Percentiles rank a stretch among this genome's conserved stretches.
phyloP scores from a whole-genome alignment of 2,797 vertebrate genomes.

The Chaunax sp. region DNA sequence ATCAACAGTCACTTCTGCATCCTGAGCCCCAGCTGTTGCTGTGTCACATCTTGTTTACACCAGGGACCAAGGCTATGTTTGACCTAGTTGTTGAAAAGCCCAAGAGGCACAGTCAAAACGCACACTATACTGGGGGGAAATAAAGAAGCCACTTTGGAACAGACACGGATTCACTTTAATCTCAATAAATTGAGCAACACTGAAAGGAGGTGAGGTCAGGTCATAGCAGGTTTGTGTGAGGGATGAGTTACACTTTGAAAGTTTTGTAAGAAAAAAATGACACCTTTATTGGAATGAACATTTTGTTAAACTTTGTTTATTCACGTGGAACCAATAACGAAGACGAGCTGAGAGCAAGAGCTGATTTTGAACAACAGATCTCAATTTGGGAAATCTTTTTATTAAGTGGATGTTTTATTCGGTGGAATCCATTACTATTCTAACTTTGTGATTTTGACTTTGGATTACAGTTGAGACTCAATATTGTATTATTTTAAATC shows the following conservation, averaged over 20 bases:
- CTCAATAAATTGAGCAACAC: background rate
- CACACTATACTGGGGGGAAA: background rate
- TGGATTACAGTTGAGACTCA: background rate
- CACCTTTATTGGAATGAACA: background rate
- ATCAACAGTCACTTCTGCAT: slow-evolving; percentile 35
- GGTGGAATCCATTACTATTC: background rate
- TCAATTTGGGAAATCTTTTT: too few species aligned
- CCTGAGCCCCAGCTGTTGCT: slow-evolving; percentile 67
- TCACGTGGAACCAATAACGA: background rate
- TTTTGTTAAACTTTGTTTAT: background rate
- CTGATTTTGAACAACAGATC: background rate
- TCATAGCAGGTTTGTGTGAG: background rate
- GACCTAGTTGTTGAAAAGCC: slow-evolving; percentile 73
- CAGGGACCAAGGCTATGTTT: slow-evolving; percentile 58
- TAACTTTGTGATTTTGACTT: background rate
- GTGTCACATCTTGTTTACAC: slow-evolving; percentile 76
- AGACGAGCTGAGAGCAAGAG: background rate
- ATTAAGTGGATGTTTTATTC: slow-evolving; percentile 13
- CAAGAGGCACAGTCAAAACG: slow-evolving; percentile 47
- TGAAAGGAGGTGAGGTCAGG: background rate
- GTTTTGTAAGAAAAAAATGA: background rate
- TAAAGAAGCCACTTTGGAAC: background rate
- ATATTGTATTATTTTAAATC: too few species aligned
- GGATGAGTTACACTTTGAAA: too few species aligned
- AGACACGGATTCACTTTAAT: background rate